phyloP scores from a whole-genome alignment of 2,888 invertebrate genomes.

The Marasmarcha lunaedactyla region DNA sequence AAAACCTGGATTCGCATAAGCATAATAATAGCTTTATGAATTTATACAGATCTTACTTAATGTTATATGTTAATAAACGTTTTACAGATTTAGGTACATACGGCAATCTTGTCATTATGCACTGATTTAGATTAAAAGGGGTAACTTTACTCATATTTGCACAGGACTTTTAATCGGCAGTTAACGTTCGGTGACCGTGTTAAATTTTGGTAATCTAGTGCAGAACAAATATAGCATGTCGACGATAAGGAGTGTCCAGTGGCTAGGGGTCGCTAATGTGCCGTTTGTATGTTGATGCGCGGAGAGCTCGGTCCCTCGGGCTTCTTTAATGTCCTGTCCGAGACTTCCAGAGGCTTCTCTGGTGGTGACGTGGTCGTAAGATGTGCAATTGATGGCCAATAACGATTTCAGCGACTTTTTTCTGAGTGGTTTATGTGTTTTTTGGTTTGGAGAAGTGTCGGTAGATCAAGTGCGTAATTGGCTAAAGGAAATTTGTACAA shows the following conservation, averaged over 20 bases:
- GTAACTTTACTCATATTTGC: conserved; percentile 26
- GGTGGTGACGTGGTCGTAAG: conserved; percentile 13
- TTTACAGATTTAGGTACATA: too few relatives aligned
- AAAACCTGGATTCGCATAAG: too few relatives aligned
- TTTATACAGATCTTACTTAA: too few relatives aligned
- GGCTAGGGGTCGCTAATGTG: conserved; percentile 44
- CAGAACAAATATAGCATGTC: conserved; percentile 66
- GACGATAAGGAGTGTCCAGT: conserved; percentile 62
- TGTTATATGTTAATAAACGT: too few relatives aligned
- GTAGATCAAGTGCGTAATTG: too few relatives aligned
- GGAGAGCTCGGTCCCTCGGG: conserved; percentile 20
- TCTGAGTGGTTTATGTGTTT: too few relatives aligned
- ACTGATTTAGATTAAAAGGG: too few relatives aligned
- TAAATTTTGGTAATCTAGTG: conserved; percentile 64
- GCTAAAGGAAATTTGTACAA: too few relatives aligned
- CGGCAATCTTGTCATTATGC: too few relatives aligned
- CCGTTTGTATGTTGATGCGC: conserved; percentile 67
- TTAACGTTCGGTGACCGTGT: conserved; percentile 57
- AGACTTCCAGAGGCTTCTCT: conserved; percentile 14
- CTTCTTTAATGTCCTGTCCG: conserved; percentile 28
- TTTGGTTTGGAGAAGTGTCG: too few relatives aligned
- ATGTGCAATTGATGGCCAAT: conserved; percentile 2
- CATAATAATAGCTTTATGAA: too few relatives aligned
- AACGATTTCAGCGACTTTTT: background rate
- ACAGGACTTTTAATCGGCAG: conserved; percentile 59